Conservation (phyloP, 2,888 invertebrate species). For the Agriopis leucophaearia region DNA sequence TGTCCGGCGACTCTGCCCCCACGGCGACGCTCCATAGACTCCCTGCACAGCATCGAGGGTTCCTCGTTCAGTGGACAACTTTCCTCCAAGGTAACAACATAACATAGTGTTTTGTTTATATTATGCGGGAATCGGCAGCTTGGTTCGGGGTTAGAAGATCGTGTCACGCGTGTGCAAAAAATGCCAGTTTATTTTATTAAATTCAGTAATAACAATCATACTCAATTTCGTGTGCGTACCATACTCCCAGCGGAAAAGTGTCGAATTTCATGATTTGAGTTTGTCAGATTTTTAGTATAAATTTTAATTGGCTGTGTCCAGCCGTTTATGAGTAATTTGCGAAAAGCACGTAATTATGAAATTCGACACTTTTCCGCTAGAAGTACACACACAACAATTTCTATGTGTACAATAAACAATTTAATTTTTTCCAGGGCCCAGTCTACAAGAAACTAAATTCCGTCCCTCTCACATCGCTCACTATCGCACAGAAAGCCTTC, state of each 20-base stretch:
- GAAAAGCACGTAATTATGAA: no score
- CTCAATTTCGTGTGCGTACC: no score
- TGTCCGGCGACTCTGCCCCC: conserved; percentile 39
- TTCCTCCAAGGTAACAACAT: conserved; percentile 65
- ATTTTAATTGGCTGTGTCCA: no score
- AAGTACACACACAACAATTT: no score
- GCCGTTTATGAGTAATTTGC: no score
- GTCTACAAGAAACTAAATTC: conserved; percentile 72
- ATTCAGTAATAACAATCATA: no score
- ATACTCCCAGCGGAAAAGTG: no score
- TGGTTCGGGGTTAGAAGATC: not conserved
- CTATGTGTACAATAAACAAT: not conserved
- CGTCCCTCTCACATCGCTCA: conserved; percentile 69
- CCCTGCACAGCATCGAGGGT: conserved; percentile 50
- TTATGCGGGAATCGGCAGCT: not conserved
- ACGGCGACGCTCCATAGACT: conserved; percentile 62
- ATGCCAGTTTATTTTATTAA: no score
- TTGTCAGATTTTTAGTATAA: no score
- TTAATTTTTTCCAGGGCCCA: conserved; percentile 68
- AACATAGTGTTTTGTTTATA: not conserved
- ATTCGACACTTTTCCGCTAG: no score
- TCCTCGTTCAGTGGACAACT: conserved; percentile 86
- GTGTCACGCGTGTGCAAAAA: no score
- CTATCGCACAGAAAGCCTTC: conserved; percentile 55
- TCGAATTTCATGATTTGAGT: no score